A percentile compares a stretch with the other conserved stretches of the same genome.
Conservation (phyloP, 1,140 invertebrate genomes). For the Scaptodrosophila lebanonensis region DNA sequence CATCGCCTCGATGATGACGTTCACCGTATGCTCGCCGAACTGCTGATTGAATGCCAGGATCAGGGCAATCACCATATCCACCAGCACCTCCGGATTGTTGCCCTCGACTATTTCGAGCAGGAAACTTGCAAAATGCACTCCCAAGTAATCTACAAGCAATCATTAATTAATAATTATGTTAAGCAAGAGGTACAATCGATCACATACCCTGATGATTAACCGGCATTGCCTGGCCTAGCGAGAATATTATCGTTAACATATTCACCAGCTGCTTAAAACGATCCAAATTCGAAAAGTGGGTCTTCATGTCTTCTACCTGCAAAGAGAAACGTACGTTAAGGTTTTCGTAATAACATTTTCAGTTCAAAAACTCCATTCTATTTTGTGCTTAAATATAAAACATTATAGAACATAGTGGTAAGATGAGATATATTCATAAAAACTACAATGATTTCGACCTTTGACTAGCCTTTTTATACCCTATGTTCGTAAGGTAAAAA, state of each 20-base stretch:
- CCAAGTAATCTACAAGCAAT: constrained; percentile 85
- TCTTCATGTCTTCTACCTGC: constrained; percentile 76
- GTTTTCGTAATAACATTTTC: no score
- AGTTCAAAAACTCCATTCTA: no score
- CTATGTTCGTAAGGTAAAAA: no score
- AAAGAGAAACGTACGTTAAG: not conserved
- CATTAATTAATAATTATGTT: not conserved
- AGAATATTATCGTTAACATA: constrained; percentile 90
- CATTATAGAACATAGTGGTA: no score
- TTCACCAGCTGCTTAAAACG: constrained; percentile 80
- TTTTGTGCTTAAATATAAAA: no score
- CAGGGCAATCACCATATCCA: constrained; percentile 89
- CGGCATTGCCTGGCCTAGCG: constrained; percentile 91
- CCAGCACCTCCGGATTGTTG: constrained; percentile 86
- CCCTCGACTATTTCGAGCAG: constrained; percentile 89
- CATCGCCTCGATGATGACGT: constrained; percentile 87
- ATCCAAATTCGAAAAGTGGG: constrained; percentile 69
- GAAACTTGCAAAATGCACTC: constrained; percentile 87
- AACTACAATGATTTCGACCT: no score
- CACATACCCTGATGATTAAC: constrained; percentile 86
- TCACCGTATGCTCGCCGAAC: constrained; percentile 83
- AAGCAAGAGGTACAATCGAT: not conserved
- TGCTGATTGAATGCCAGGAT: constrained; percentile 93
- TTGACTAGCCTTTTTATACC: no score
- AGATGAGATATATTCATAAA: no score